phyloP scores from a whole-genome alignment of 2,113 vertebrate species.

The Ranitomeya variabilis region DNA sequence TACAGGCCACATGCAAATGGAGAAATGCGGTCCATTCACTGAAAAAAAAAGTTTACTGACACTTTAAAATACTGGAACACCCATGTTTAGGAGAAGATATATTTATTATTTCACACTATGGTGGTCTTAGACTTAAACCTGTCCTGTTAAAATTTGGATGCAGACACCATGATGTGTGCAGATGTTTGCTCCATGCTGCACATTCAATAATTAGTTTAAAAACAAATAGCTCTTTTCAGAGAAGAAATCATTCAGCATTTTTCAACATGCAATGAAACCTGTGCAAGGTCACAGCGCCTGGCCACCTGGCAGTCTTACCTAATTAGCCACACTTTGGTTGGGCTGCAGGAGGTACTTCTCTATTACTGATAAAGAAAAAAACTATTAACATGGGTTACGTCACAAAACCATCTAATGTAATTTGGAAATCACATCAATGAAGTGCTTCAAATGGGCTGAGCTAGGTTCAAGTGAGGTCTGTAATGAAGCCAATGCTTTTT shows the following conservation, averaged over 20 bases:
- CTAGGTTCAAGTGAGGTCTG: too few species aligned
- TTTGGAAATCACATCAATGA: too few species aligned
- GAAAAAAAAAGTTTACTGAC: conserved; percentile 51
- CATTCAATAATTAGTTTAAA: conserved; percentile 56
- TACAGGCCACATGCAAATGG: conserved; percentile 37
- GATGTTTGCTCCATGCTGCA: conserved; percentile 50
- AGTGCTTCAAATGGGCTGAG: too few species aligned
- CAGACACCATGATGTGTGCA: conserved; percentile 57
- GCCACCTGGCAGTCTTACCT: conserved; percentile 52
- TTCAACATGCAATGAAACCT: conserved; percentile 40
- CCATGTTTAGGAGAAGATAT: conserved; percentile 50
- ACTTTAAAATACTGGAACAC: conserved; percentile 53
- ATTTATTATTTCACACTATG: conserved; percentile 55
- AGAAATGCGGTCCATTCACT: conserved; percentile 40
- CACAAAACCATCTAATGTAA: too few species aligned
- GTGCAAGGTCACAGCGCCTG: conserved; percentile 46
- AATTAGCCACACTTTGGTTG: conserved; percentile 30
- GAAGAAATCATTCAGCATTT: conserved; percentile 52
- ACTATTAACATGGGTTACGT: too few species aligned
- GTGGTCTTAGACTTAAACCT: conserved; percentile 56
- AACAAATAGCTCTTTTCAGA: conserved; percentile 54
- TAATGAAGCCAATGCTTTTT: too few species aligned
- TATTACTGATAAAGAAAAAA: not conserved
- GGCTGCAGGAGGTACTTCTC: not conserved
- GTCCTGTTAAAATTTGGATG: conserved; percentile 54